These are phyloP conservation scores for Thyatira batis DNA, from an alignment of 2,888 invertebrate genomes.

Conservation along the genomic window DNA sequence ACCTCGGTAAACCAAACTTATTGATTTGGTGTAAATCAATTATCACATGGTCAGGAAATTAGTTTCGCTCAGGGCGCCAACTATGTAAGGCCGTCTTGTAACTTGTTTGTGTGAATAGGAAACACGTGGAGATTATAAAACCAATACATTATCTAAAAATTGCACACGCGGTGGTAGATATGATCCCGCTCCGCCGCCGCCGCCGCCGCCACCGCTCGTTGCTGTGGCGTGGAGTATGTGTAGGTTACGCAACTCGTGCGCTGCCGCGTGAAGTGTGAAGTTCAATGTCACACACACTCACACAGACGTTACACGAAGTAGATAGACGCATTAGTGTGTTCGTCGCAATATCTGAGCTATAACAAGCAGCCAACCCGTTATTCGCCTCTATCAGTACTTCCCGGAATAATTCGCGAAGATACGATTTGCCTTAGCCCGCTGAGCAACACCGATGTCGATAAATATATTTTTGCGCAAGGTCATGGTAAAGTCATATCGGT, in stretches of 20 bases:
- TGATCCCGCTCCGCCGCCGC: slow-evolving; percentile 26
- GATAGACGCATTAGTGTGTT: slow-evolving; percentile 40
- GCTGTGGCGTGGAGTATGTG: slow-evolving; percentile 24
- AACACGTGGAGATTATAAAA: slow-evolving; percentile 8
- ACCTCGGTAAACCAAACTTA: too few relatives aligned
- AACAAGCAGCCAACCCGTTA: slow-evolving; percentile 75
- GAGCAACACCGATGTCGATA: slow-evolving; percentile 52
- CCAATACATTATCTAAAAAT: too few relatives aligned
- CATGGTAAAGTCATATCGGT: slow-evolving; percentile 64
- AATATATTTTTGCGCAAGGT: slow-evolving; percentile 68
- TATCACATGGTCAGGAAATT: slow-evolving; percentile 11
- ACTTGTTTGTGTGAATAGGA: background rate
- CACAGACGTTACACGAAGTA: slow-evolving; percentile 42
- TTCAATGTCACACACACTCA: slow-evolving; percentile 79
- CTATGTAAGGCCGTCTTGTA: too few relatives aligned
- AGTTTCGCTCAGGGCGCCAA: too few relatives aligned
- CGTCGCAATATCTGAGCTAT: slow-evolving; percentile 59
- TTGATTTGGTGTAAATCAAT: too few relatives aligned
- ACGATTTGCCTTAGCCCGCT: slow-evolving; percentile 58
- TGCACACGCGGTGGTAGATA: slow-evolving; percentile 32
- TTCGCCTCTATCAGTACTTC: slow-evolving; percentile 74
- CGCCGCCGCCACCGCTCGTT: background rate
- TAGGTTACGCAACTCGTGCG: slow-evolving; percentile 75
- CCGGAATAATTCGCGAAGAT: slow-evolving; percentile 76
- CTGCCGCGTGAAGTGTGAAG: slow-evolving; percentile 78